A percentile compares a stretch with the other conserved stretches of the same genome.
These are phyloP conservation scores for Pogona vitticeps DNA, from an alignment of 2,113 vertebrate genomes.

Conservation along the genomic window DNA sequence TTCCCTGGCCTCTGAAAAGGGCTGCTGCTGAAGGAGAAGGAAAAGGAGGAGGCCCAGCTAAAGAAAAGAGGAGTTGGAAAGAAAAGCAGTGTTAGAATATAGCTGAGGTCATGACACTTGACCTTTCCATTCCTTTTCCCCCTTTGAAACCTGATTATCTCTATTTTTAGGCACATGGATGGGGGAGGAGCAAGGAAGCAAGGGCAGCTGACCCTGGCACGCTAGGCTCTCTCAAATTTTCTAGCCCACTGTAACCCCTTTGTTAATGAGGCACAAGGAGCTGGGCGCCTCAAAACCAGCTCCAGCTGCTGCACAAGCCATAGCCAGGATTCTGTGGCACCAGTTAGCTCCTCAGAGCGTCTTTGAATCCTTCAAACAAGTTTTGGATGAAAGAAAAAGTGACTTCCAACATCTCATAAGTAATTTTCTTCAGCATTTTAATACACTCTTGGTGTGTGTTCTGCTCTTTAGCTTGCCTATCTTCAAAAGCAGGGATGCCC, in stretches of 20 bases:
- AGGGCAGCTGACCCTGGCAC: constrained; percentile 31
- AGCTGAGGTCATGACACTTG: constrained; percentile 59
- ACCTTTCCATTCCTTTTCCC: constrained; percentile 63
- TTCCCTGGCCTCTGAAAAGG: constrained; percentile 42
- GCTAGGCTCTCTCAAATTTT: neutral
- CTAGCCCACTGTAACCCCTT: neutral
- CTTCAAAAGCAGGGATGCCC: neutral
- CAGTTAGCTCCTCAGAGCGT: neutral
- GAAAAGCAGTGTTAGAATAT: constrained; percentile 63
- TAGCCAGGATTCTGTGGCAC: neutral
- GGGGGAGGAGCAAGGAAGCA: constrained; percentile 39
- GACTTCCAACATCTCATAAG: neutral
- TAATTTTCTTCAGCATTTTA: neutral
- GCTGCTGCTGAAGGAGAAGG: constrained; percentile 41
- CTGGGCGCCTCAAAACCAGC: neutral
- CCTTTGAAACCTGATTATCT: constrained; percentile 71
- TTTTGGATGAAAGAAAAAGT: neutral
- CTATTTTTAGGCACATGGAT: constrained; percentile 61
- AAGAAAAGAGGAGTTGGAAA: constrained; percentile 10
- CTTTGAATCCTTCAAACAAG: neutral
- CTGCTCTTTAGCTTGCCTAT: neutral
- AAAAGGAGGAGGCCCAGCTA: constrained; percentile 42
- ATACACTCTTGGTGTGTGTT: neutral
- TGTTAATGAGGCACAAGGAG: neutral
- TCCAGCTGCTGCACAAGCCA: constrained; percentile 23